phyloP scores from a whole-genome alignment of 2,888 invertebrate genomes.

The Drosophila peninsularis region DNA sequence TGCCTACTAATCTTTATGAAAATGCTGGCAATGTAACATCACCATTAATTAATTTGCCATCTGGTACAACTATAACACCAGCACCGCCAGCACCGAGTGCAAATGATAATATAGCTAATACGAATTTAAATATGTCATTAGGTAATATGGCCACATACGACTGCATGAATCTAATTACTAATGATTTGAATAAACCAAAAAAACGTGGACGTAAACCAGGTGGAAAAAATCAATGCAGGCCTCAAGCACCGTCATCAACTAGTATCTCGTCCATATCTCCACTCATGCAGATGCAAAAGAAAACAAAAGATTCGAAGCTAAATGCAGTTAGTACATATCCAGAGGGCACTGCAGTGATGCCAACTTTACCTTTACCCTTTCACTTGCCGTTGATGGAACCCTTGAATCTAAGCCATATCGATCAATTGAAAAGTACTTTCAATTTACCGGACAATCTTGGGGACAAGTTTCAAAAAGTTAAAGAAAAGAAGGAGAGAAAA shows the following conservation, averaged over 20 bases:
- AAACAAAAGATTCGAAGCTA: slow-evolving; percentile 18
- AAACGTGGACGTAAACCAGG: slow-evolving; percentile 83
- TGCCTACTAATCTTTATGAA: slow-evolving; percentile 34
- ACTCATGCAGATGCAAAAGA: slow-evolving; percentile 26
- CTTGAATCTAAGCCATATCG: slow-evolving; percentile 44
- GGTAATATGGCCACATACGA: slow-evolving; percentile 7
- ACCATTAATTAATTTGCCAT: slow-evolving; percentile 80
- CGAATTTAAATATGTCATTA: not conserved
- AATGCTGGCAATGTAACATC: slow-evolving; percentile 30
- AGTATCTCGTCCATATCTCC: slow-evolving; percentile 9
- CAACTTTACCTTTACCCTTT: not conserved
- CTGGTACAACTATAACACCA: slow-evolving; percentile 84
- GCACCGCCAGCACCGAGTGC: slow-evolving; percentile 51
- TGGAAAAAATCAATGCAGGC: slow-evolving; percentile 75
- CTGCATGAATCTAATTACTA: slow-evolving; percentile 13
- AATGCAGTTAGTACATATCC: slow-evolving; percentile 1
- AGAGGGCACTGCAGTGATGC: not conserved
- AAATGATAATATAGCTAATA: slow-evolving; percentile 7
- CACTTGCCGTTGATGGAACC: slow-evolving; percentile 39
- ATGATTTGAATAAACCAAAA: slow-evolving; percentile 69
- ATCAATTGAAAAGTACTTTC: slow-evolving; percentile 22
- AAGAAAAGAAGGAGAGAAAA: slow-evolving; percentile 76
- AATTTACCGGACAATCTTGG: not conserved
- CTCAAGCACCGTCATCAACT: slow-evolving; percentile 9
- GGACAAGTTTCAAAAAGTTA: slow-evolving; percentile 36